phyloP scores from a whole-genome alignment of 2,113 vertebrate species.

The Daboia siamensis region DNA sequence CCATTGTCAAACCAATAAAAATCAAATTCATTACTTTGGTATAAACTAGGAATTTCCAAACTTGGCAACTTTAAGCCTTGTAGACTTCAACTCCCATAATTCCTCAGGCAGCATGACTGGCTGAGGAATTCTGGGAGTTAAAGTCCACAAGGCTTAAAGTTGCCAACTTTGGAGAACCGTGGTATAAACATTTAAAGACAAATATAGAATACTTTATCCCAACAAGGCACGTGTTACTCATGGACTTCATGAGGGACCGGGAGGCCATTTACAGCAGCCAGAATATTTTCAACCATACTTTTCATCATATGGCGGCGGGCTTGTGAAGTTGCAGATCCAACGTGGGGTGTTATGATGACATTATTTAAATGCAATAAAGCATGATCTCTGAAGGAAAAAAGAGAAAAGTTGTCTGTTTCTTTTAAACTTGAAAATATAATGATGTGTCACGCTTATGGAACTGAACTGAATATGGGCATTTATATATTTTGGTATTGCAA shows the following conservation, averaged over 20 bases:
- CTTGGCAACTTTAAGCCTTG: background rate
- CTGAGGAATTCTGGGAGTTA: background rate
- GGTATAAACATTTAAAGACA: background rate
- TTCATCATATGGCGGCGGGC: constrained; percentile 55
- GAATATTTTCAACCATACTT: constrained; percentile 56
- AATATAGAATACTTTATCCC: background rate
- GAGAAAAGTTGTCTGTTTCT: background rate
- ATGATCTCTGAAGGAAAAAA: constrained; percentile 58
- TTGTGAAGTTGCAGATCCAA: constrained; percentile 63
- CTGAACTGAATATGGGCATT: background rate
- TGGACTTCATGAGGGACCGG: constrained; percentile 60
- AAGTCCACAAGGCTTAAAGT: background rate
- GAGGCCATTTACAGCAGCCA: constrained; percentile 38
- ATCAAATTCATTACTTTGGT: background rate
- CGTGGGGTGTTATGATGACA: constrained; percentile 66
- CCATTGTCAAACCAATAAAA: background rate
- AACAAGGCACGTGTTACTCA: background rate
- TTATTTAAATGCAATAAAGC: constrained; percentile 66
- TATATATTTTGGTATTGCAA: background rate
- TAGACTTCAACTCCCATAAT: background rate
- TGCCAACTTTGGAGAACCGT: background rate
- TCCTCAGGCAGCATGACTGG: too few species aligned
- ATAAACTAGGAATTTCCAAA: background rate
- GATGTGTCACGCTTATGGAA: background rate
- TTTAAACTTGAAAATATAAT: background rate